Conservation (phyloP, 2,113 vertebrate species). For the Pituophis catenifer region DNA sequence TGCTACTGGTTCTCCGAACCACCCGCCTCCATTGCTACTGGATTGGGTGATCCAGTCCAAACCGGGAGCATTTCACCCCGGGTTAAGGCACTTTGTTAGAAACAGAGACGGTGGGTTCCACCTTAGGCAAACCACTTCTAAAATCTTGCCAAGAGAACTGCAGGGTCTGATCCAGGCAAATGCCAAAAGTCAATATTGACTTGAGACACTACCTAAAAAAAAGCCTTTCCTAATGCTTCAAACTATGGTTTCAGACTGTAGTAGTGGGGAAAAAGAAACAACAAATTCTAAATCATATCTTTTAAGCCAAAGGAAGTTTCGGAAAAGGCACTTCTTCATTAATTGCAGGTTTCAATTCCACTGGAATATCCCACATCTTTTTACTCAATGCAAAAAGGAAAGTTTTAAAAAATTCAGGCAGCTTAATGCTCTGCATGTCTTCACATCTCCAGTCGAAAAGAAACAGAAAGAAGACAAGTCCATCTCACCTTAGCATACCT, state of each 20-base stretch:
- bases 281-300: background rate
- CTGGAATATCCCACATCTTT: background rate
- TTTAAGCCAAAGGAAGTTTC: background rate
- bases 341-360: background rate
- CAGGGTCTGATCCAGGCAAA: background rate
- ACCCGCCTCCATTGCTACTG: too few relatives aligned
- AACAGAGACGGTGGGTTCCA: background rate
- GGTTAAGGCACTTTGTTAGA: background rate
- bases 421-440: background rate
- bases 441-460: background rate
- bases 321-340: background rate
- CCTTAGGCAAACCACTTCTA: background rate
- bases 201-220: background rate
- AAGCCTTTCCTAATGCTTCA: background rate
- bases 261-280: background rate
- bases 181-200: background rate
- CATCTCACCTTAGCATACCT: background rate
- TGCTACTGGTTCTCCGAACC: too few relatives aligned
- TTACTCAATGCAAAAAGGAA: background rate
- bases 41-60: too few relatives aligned
- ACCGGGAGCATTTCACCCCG: too few relatives aligned
- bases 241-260: background rate
- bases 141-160: background rate
- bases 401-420: background rate
- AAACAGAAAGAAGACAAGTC: background rate